Evolutionary conservation across 2,113 vertebrate genomes (phyloP).

Genomic region (Hylia prasina): DNA sequence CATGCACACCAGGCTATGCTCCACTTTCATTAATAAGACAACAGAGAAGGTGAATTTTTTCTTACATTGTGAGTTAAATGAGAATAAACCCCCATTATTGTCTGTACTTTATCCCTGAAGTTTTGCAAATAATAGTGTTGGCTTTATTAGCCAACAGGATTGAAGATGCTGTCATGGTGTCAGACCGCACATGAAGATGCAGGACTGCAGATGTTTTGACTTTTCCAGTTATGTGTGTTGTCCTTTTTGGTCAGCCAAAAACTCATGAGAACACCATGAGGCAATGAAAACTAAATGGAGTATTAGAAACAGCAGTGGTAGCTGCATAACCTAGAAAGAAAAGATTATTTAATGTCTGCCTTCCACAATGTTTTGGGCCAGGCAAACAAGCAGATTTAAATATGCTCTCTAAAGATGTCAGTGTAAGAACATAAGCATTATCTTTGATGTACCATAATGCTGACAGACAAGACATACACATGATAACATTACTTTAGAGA

Average conservation of each 20-base stretch:
- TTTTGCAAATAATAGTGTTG: constrained; percentile 25
- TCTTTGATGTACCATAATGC: background rate
- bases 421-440: constrained; percentile 5
- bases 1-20: background rate
- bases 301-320: background rate
- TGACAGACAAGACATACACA: constrained; percentile 8
- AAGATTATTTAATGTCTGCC: background rate
- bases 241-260: constrained; percentile 3
- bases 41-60: background rate
- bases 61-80: background rate
- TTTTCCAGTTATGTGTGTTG: constrained; percentile 39
- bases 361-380: background rate
- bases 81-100: background rate
- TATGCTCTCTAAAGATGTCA: background rate
- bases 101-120: background rate
- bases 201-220: constrained; percentile 7
- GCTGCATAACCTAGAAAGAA: background rate
- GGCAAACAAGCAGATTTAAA: background rate
- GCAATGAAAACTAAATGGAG: background rate
- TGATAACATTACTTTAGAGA: background rate
- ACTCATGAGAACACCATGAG: background rate
- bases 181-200: constrained; percentile 29
- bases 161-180: background rate
- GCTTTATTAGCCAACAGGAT: background rate
- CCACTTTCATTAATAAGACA: background rate